Percentiles rank a stretch among this genome's conserved stretches.
Conservation (phyloP, 1,140 invertebrate genomes). For the Sminthurides bifidus region DNA sequence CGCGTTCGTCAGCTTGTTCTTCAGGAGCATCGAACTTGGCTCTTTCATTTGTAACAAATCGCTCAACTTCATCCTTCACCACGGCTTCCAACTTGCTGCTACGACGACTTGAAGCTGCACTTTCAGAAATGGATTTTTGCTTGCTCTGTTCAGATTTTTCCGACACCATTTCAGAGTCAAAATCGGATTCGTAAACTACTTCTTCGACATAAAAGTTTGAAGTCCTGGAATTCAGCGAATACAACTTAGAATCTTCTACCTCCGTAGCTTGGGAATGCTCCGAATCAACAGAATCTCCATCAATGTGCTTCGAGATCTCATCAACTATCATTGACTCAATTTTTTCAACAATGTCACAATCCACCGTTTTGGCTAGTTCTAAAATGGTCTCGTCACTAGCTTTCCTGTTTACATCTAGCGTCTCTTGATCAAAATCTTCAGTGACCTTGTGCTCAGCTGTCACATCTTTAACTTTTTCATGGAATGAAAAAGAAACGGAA, state of each 20-base stretch:
- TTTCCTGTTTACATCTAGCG: too few species aligned
- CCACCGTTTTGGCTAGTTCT: background rate
- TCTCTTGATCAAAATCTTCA: too few species aligned
- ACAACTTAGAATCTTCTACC: background rate
- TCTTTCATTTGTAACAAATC: background rate
- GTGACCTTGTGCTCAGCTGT: too few species aligned
- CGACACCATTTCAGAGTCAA: background rate
- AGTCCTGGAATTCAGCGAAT: too few species aligned
- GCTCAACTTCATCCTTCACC: background rate
- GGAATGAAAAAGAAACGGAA: too few species aligned
- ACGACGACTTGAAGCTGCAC: background rate
- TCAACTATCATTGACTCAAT: background rate
- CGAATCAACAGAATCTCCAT: background rate
- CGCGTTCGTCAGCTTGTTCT: background rate
- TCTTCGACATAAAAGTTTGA: background rate
- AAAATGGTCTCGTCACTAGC: too few species aligned
- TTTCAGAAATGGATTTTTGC: background rate
- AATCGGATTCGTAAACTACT: conserved; percentile 1
- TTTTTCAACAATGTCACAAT: background rate
- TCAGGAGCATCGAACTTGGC: too few species aligned
- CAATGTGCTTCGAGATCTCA: background rate
- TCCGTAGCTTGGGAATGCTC: background rate
- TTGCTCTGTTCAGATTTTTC: background rate
- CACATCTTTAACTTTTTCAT: too few species aligned
- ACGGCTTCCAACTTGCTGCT: background rate